phyloP scores from a whole-genome alignment of 2,113 vertebrate species.

The Mesoclemmys tuberculata region DNA sequence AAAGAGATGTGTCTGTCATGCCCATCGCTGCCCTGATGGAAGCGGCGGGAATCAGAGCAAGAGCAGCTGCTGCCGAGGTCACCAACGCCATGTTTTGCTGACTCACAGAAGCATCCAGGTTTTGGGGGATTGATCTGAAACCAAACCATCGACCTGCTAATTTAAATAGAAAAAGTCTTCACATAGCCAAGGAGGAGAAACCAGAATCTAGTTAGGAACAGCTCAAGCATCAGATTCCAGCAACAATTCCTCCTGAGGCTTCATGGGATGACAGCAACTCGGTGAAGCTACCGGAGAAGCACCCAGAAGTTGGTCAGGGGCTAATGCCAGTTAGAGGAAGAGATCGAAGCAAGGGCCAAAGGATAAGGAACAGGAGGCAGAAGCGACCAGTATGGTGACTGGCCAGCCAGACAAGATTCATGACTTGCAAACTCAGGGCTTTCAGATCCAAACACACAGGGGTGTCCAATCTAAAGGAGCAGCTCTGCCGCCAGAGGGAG shows the following conservation, averaged over 20 bases:
- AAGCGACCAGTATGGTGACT: background rate
- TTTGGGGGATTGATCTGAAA: background rate
- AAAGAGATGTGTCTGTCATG: background rate
- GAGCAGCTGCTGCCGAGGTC: background rate
- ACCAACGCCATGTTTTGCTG: background rate
- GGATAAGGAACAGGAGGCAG: background rate
- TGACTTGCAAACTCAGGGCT: background rate
- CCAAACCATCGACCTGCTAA: too few species aligned
- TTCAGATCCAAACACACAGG: background rate
- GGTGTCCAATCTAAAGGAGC: background rate
- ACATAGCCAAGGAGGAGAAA: background rate
- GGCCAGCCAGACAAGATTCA: background rate
- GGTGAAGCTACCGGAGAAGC: background rate
- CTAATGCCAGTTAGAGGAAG: background rate
- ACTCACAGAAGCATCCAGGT: background rate
- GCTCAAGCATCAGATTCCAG: background rate
- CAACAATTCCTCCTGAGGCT: background rate
- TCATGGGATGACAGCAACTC: background rate
- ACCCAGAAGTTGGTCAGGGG: background rate
- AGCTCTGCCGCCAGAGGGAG: background rate
- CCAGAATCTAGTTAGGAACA: background rate
- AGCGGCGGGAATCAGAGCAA: background rate
- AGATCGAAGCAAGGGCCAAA: background rate
- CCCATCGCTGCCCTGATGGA: background rate
- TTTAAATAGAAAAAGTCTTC: too few species aligned